Conservation (phyloP, 2,797 vertebrate species). For the Gadopsis marmoratus region DNA sequence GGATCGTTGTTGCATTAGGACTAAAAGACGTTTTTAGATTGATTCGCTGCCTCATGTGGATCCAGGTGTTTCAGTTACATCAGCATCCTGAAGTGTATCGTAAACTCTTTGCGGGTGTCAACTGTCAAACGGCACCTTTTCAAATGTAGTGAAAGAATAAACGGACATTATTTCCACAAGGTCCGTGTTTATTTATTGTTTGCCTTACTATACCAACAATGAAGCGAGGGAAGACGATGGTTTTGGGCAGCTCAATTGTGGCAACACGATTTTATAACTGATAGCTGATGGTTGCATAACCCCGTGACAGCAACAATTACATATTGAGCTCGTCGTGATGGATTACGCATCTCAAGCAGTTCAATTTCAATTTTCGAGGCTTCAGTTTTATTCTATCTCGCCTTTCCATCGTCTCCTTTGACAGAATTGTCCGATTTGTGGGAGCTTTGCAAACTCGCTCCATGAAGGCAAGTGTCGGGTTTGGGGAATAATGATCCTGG, state of each 20-base stretch:
- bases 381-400: background rate
- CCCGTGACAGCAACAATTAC: background rate
- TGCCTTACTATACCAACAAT: background rate
- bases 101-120: background rate
- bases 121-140: background rate
- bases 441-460: background rate
- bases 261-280: background rate
- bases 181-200: background rate
- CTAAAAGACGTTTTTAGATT: no score
- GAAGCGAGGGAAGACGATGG: background rate
- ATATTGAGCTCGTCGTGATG: background rate
- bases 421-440: background rate
- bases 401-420: background rate
- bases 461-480: background rate
- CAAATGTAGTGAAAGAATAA: background rate
- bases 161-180: conserved; percentile 14
- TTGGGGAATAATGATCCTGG: background rate
- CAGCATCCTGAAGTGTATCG: background rate
- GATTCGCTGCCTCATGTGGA: no score
- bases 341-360: background rate
- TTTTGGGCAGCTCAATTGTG: background rate
- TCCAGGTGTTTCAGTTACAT: background rate
- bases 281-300: background rate
- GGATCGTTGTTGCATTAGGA: background rate
- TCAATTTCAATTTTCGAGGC: conserved; percentile 11